Evolutionary conservation across 2,888 invertebrate species (phyloP), one percentile per base, ranked within the genome.

Genomic region (Sinopyrophorus schimmeli): DNA sequence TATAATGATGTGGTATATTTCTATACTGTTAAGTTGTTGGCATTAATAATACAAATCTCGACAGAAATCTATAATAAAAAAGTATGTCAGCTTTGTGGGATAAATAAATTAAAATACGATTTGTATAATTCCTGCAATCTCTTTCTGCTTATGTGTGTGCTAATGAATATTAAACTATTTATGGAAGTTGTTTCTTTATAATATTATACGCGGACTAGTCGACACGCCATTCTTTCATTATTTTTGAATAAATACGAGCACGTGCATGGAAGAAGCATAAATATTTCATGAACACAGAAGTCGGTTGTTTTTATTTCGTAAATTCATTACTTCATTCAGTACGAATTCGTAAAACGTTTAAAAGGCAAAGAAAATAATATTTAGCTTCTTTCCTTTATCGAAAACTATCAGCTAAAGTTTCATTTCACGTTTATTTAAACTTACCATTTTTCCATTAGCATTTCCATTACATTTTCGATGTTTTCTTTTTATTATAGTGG

Each of bases 171-270:
- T 35, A 24, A 35, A 35, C 21, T 3, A 16, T 24, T 23, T 35
- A 35, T 35, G 35, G 14, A 35, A 35, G 35, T 24, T 14, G 15
- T 16, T 35, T 35, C 35, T 24, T 35, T 35, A 35, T 35, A 35
- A 35, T 35, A 35, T 35, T 35, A 24, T 35, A 16, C 35, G 24
- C 35, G n/a, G n/a, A 35, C 35, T 35, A 35, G n/a, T 35, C 35
- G 35, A 35, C 35, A 35, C 35, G 35, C 35, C 35, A 35, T 35
- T 14, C 35, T 24, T 35, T 35, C 35, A 35, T 35, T 35, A 35
- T 24, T 35, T 16, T 24, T 7, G 35, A 35, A 14, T 35, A 35
- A 35, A 35, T 23, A 35, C 16, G 35, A 24, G 23, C 24, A 24
- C 24, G 15, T 35, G 16, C 15, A 35, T 21, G 15, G n/a, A n/a